These are phyloP conservation scores for Zaprionus lineosus DNA, from an alignment of 2,888 invertebrate genomes.

Conservation along the genomic window DNA sequence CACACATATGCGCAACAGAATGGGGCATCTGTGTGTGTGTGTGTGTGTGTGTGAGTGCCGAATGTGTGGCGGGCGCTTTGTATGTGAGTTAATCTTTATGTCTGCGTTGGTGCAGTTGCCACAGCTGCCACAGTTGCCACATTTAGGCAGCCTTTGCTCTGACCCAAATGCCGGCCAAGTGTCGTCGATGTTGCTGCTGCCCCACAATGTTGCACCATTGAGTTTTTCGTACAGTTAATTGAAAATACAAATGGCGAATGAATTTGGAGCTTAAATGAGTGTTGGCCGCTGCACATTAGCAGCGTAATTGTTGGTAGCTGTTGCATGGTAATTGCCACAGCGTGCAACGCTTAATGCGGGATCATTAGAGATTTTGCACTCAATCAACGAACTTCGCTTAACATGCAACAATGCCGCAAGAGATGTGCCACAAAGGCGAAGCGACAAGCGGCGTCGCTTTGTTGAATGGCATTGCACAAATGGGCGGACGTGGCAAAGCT, in stretches of 20 bases:
- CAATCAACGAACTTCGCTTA: constrained; percentile 28
- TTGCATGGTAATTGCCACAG: constrained; percentile 21
- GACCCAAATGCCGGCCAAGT: constrained; percentile 52
- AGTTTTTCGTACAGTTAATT: constrained; percentile 54
- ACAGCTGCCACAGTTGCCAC: constrained; percentile 22
- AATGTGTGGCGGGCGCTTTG: no score
- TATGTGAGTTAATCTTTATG: constrained; percentile 52
- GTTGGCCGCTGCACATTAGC: neutral
- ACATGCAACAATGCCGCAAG: constrained; percentile 17
- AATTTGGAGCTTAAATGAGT: constrained; percentile 32
- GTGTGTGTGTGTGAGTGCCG: constrained; percentile 12
- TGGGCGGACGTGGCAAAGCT: constrained; percentile 48
- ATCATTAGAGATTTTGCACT: constrained; percentile 37
- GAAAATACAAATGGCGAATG: constrained; percentile 71
- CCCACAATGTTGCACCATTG: neutral
- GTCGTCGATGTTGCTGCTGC: constrained; percentile 33
- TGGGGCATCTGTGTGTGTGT: constrained; percentile 6
- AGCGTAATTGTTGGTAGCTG: constrained; percentile 31
- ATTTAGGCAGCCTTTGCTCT: constrained; percentile 52
- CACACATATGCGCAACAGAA: neutral
- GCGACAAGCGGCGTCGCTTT: constrained; percentile 35
- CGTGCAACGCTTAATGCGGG: constrained; percentile 8
- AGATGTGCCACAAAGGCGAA: constrained; percentile 8
- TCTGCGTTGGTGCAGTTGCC: constrained; percentile 33
- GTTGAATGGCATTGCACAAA: constrained; percentile 42